Conservation (phyloP, 2,113 vertebrate species). For the Saiga tatarica region DNA sequence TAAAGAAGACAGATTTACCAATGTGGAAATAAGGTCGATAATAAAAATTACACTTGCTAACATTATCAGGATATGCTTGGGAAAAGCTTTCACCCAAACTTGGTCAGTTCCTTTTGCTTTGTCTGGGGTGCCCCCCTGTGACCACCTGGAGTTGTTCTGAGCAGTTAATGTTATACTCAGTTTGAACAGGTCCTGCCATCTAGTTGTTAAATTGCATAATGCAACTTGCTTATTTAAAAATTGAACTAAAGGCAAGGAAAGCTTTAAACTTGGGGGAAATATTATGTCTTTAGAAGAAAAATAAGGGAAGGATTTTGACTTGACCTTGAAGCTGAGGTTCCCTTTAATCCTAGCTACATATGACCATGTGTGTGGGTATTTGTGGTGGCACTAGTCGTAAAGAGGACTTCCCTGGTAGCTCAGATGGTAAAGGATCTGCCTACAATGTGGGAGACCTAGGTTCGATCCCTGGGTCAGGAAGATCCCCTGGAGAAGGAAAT, state of each 20-base stretch:
- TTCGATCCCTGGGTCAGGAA: background rate
- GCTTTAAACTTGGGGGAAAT: background rate
- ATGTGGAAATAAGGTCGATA: background rate
- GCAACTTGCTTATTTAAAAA: background rate
- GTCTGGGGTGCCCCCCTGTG: background rate
- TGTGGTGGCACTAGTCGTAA: background rate
- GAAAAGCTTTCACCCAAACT: background rate
- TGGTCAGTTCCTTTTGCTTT: background rate
- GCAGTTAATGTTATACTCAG: background rate
- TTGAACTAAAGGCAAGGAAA: background rate
- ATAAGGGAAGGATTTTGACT: background rate
- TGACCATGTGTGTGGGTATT: background rate
- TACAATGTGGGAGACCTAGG: background rate
- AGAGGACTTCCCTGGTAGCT: background rate
- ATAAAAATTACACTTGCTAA: background rate
- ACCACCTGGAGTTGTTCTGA: background rate
- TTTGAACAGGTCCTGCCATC: background rate
- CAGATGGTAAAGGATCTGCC: background rate
- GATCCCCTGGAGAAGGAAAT: background rate
- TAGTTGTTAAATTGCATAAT: background rate
- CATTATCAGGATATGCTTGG: background rate
- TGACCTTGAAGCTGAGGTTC: background rate
- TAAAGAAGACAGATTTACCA: background rate
- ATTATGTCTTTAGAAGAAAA: background rate
- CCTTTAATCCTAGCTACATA: background rate